These are phyloP conservation scores for Tylochromis polylepis DNA, from an alignment of 2,113 vertebrate species.

Conservation along the genomic window DNA sequence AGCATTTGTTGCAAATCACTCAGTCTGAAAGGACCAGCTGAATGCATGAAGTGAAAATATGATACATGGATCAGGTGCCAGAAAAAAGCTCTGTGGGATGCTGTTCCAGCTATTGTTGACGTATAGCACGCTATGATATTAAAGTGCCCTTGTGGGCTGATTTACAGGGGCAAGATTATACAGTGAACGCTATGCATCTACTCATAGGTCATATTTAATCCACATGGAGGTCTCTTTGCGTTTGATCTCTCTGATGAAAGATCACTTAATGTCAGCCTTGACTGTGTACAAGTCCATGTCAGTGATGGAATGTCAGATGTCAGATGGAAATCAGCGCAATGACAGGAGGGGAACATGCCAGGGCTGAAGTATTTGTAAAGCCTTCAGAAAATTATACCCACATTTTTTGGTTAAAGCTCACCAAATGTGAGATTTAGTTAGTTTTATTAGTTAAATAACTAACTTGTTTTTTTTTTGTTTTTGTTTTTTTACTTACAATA, in stretches of 20 bases:
- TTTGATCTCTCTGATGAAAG: not conserved
- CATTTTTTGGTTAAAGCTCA: not conserved
- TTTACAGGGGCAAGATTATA: conserved; percentile 1
- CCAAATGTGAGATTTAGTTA: not conserved
- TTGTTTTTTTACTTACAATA: too few species aligned
- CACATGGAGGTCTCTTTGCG: not conserved
- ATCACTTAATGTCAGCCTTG: not conserved
- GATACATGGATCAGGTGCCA: not conserved
- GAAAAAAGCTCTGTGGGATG: not conserved
- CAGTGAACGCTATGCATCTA: not conserved
- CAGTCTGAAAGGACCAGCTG: not conserved
- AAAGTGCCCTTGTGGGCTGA: conserved; percentile 3
- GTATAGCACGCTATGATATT: not conserved
- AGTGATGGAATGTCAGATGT: not conserved
- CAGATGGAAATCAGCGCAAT: not conserved
- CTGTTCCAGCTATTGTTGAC: conserved; percentile 3
- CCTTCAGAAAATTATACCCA: not conserved
- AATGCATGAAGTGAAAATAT: not conserved
- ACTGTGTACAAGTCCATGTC: not conserved
- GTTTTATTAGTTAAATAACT: not conserved
- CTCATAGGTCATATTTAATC: conserved; percentile 12
- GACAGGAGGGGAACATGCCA: not conserved
- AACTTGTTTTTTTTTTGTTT: not conserved
- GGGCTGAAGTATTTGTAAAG: not conserved
- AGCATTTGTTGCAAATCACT: not conserved